Conservation (phyloP, 2,797 vertebrate genomes). For the Pterois miles region DNA sequence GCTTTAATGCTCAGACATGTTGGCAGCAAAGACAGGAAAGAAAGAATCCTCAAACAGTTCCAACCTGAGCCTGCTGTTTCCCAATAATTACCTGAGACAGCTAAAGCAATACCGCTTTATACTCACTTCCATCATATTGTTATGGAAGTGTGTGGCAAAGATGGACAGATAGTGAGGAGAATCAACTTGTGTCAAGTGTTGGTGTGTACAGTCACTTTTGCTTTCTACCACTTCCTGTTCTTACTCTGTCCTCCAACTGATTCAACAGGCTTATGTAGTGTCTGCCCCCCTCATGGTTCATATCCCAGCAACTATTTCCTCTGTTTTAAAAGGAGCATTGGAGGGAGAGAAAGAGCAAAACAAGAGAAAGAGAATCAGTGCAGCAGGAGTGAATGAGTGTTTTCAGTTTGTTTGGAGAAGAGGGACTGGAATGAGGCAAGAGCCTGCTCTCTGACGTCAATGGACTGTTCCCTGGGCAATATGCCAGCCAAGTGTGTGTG, state of each 20-base stretch:
- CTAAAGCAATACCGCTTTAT: background rate
- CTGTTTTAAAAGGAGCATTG: conserved; percentile 31
- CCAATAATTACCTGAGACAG: conserved; percentile 29
- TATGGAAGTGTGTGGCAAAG: conserved; percentile 6
- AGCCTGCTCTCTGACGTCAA: conserved; percentile 86
- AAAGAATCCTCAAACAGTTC: conserved; percentile 26
- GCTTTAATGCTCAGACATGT: conserved; percentile 10
- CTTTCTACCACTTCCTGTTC: background rate
- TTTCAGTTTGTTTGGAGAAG: conserved; percentile 87
- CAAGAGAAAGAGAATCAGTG: conserved; percentile 52
- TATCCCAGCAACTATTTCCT: conserved; percentile 66
- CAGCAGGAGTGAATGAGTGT: conserved; percentile 65
- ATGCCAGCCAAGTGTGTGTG: conserved; percentile 72
- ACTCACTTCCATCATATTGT: conserved; percentile 4
- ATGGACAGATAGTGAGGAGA: conserved; percentile 25
- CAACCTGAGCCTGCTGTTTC: conserved; percentile 15
- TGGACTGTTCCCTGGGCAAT: conserved; percentile 85
- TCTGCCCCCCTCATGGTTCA: conserved; percentile 49
- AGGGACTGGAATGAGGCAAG: conserved; percentile 85
- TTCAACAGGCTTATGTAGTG: conserved; percentile 53
- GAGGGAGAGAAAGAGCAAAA: conserved; percentile 34
- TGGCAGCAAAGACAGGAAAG: conserved; percentile 29
- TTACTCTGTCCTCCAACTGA: conserved; percentile 24
- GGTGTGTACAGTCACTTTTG: conserved; percentile 27
- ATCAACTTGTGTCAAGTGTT: conserved; percentile 54